Base-by-base conservation (phyloP, 2,797 vertebrate species). In the Acanthopagrus latus region DNA sequence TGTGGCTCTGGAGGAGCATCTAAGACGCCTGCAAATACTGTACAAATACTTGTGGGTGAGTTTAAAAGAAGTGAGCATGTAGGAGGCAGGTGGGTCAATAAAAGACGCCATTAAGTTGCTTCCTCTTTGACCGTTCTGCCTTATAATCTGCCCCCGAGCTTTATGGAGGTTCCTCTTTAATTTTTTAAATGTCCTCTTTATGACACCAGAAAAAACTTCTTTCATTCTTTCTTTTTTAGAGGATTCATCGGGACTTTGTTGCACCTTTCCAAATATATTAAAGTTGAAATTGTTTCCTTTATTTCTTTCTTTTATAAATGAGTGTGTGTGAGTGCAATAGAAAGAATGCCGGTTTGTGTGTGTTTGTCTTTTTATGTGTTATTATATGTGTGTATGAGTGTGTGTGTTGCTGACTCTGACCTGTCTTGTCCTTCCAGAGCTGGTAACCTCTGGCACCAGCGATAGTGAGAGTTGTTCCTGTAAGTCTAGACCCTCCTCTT, bases 381-480 rank as follows among this genome's bases (percentile, higher is more conserved):
- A 67, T 11, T 80, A 72, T 87, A 7, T 69, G 76, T 80, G 78
- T 75, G 76, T 84, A 82, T 89, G 88, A 67, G 76, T 80, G 78
- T 75, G 76, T 84, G 84, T 89, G 88, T 88, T 94, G 91, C 95
- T 97, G 90, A 96, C 93, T 94, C 95, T 92, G 86, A 76, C 91
- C 93, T 96, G 92, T 97, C 93, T 96, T 97, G 92, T 95, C 89
- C 92, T 97, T 97, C 95, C 97, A 99, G 98, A 98, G 95, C 98
- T 99, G 95, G 96, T 98, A 94, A 98, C 97, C 86, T 98, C 97
- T 95, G 97, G 97, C 92, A 97, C 97, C 97, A 99, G 97, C 84
- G 97, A 99, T 96, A 98, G 96, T 96, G 97, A 98, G 94, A 98
- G 97, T 96, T 97, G 97, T 95, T 97, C 95, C 97, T 97, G 97